phyloP scores from a whole-genome alignment of 2,113 vertebrate genomes.

The Octodon degus region DNA sequence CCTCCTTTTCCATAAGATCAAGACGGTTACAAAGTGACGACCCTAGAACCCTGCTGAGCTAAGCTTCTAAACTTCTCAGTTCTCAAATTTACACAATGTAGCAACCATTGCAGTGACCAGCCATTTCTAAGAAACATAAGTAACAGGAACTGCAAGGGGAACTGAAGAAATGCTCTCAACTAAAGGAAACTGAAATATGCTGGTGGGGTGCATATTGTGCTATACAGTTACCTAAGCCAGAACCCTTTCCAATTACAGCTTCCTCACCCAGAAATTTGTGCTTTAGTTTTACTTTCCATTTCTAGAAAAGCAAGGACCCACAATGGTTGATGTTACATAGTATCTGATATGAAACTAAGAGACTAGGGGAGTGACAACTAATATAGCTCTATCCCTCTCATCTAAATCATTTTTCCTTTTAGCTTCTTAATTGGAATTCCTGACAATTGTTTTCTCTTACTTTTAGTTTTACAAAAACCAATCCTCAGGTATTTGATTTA shows the following conservation, averaged over 20 bases:
- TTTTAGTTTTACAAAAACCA: constrained; percentile 3
- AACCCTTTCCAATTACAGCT: not conserved
- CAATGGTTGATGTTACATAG: not conserved
- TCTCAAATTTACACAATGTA: too few species aligned
- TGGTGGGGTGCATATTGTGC: not conserved
- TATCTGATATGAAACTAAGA: not conserved
- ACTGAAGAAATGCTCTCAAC: not conserved
- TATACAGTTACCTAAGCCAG: not conserved
- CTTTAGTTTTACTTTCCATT: not conserved
- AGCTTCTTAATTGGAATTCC: not conserved
- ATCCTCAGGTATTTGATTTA: not conserved
- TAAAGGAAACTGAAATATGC: not conserved
- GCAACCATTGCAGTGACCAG: not conserved
- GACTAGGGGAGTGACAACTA: not conserved
- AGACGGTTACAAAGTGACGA: too few species aligned
- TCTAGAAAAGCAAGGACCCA: not conserved
- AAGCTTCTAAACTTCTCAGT: too few species aligned
- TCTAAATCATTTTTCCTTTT: not conserved
- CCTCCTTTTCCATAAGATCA: too few species aligned
- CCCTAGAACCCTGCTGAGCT: too few species aligned
- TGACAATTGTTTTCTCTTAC: not conserved
- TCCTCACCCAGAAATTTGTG: not conserved
- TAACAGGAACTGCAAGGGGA: not conserved
- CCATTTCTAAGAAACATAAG: not conserved
- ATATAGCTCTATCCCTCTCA: not conserved